Percentiles rank a stretch among this genome's conserved stretches.
These are phyloP conservation scores for silkworm (Bombyx mori) DNA, from an alignment of 1,140 invertebrate species.

Conservation along the genomic window DNA sequence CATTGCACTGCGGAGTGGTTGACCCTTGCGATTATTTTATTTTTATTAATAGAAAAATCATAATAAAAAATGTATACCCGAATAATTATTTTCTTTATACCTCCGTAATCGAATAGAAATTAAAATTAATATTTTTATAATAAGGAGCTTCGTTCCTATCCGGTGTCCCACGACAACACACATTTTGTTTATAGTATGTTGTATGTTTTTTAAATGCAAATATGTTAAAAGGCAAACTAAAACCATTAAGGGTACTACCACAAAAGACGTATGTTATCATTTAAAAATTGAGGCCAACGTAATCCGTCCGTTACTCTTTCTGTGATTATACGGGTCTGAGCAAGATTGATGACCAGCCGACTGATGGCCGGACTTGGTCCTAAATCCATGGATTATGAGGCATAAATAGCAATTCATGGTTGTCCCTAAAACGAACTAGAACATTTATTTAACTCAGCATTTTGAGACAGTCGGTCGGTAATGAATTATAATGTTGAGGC, in stretches of 20 bases:
- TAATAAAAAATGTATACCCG: too few relatives aligned
- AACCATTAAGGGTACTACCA: not conserved
- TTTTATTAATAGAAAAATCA: too few relatives aligned
- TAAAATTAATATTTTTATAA: too few relatives aligned
- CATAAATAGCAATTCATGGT: conserved; percentile 52
- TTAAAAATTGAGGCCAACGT: conserved; percentile 51
- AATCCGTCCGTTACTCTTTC: conserved; percentile 48
- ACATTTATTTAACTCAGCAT: conserved; percentile 7
- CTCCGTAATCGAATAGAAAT: too few relatives aligned
- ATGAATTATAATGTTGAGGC: not conserved
- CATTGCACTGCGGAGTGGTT: too few relatives aligned
- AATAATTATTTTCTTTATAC: too few relatives aligned
- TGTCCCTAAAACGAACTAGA: conserved; percentile 15
- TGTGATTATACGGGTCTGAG: conserved; percentile 58
- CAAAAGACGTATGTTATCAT: conserved; percentile 23
- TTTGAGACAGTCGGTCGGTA: not conserved
- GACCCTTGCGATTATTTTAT: too few relatives aligned
- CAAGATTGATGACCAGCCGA: conserved; percentile 56
- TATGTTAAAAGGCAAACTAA: too few relatives aligned
- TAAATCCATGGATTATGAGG: conserved; percentile 40
- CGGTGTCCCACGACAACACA: too few relatives aligned
- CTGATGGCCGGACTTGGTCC: conserved; percentile 29
- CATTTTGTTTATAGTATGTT: too few relatives aligned
- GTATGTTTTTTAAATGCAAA: too few relatives aligned
- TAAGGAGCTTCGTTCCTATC: too few relatives aligned